Evolutionary conservation across 2,888 invertebrate species (phyloP).

Genomic region (Drosophila robusta): DNA sequence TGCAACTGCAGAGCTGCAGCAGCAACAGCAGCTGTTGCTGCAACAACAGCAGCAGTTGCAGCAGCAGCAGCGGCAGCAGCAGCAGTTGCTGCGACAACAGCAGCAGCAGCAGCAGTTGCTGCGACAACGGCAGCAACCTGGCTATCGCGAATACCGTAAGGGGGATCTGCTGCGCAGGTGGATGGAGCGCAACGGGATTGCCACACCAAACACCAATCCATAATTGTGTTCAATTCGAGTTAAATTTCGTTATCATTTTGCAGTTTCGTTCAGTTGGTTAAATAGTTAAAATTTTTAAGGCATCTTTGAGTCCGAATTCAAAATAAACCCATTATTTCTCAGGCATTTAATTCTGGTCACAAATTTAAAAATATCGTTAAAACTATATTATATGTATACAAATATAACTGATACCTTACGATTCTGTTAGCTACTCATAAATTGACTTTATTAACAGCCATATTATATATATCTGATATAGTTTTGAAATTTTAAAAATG

Average conservation of each 20-base stretch:
- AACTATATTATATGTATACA: no score
- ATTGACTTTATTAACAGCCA: no score
- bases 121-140: background rate
- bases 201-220: constrained; percentile 7
- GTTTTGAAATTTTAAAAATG: no score
- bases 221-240: constrained; percentile 1
- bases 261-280: background rate
- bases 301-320: no score
- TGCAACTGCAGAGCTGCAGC: background rate
- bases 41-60: no score
- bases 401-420: no score
- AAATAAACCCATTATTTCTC: no score
- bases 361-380: no score
- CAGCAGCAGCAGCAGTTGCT: background rate
- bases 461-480: no score
- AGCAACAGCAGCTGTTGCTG: background rate
- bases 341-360: no score
- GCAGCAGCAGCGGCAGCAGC: background rate
- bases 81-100: background rate
- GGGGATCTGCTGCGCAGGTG: constrained; percentile 66
- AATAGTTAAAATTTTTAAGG: background rate
- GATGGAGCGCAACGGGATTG: constrained; percentile 35
- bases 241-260: background rate
- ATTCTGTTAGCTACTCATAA: no score
- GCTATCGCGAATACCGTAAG: constrained; percentile 44